Evolutionary conservation across 2,797 vertebrate genomes (phyloP).

Genomic region (Hapalemur alaotrensis): DNA sequence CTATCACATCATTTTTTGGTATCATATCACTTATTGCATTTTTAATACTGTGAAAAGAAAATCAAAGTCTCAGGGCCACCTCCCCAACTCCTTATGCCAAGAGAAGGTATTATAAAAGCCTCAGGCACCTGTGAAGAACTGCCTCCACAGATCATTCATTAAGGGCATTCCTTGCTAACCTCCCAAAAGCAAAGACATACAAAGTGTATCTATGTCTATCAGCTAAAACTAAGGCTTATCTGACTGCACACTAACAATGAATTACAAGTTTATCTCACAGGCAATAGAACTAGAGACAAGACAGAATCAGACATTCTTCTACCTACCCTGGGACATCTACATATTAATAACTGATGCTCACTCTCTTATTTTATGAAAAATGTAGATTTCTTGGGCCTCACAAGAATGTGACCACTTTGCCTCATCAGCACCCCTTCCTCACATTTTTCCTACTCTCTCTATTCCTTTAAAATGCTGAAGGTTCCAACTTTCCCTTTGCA

Average conservation of each 20-base stretch:
- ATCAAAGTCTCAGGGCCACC: neutral
- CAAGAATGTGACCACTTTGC: neutral
- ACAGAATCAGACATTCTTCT: neutral
- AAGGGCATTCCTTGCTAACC: neutral
- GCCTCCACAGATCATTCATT: neutral
- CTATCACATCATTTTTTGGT: neutral
- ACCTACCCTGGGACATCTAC: neutral
- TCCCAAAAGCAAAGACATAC: neutral
- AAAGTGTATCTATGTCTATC: neutral
- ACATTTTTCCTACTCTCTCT: neutral
- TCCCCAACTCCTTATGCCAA: neutral
- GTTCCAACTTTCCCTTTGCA: neutral
- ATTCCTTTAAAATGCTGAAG: neutral
- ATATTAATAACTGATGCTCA: neutral
- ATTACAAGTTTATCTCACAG: neutral
- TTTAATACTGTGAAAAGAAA: no score
- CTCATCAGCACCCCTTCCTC: neutral
- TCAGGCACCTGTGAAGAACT: neutral
- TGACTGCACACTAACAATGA: neutral
- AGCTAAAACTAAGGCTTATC: neutral
- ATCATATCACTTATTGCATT: neutral
- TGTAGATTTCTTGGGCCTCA: neutral
- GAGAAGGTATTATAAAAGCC: neutral
- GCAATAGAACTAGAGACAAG: neutral
- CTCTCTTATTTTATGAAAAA: neutral